Base-by-base conservation (phyloP, 2,888 invertebrate genomes). In the Lymantria dispar region DNA sequence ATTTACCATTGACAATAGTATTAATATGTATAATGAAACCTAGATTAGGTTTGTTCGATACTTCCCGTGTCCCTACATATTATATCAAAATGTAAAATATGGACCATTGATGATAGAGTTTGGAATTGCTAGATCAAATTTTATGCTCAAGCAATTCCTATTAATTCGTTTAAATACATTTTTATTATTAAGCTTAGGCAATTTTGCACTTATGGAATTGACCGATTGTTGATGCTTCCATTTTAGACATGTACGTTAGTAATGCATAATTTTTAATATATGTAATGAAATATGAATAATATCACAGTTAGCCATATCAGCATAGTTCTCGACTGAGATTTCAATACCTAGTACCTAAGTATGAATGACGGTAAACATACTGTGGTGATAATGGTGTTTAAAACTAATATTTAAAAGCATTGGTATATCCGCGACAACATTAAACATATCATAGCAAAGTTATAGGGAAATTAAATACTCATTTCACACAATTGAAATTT, bases 121-220 rank as follows among this genome's bases (percentile, higher is more conserved):
- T 59, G 63, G 72, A 80, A 80, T 81, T 78, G 81, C 69, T 76
- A 74, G 74, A 65, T 61, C 58, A 29, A 45, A 29, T 47, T 22
- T 42, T 41, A 52, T 56, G 54, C 68, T 72, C 70, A 74, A 79
- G 77, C 78, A 33, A 76, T 78, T 80, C 80, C 65, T 70, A 60
- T 76, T 67, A 76, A 38, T 72, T 61, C 65, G 66, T 66, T 62
- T 70, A 75, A 56, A 70, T 65, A 76, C 82, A 68, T 78, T 79
- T n/a, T 78, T 29, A 76, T 48, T 76, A 74, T 72, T 85, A 82
- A 83, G 81, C 79, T 82, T 87, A 86, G 83, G 73, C 83, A 68
- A 70, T 68, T 80, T 85, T 80, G 88, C 88, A 89, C 89, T 88
- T 81, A 86, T 72, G 90, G 90, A 91, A 90, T 90, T 91, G 89